Evolutionary conservation across 2,888 invertebrate genomes (phyloP).

Genomic region (Scaptomyza parva): DNA sequence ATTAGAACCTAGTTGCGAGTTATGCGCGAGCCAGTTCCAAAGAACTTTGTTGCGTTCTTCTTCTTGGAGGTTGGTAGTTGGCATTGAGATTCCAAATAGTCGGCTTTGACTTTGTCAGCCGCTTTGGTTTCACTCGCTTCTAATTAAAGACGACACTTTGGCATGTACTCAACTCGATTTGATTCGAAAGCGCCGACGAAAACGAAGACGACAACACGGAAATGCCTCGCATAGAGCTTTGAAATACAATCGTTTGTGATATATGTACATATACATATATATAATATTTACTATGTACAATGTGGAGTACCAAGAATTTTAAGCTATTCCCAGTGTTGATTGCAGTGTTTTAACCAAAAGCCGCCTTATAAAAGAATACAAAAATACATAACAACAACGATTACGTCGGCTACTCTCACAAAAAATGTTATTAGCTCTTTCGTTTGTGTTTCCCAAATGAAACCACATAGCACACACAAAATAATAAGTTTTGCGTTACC

Average conservation of each 20-base stretch:
- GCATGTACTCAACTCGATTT: conserved; percentile 57
- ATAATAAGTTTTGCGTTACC: conserved; percentile 8
- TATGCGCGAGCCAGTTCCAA: conserved; percentile 62
- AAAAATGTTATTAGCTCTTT: conserved; percentile 9
- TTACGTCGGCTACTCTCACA: conserved; percentile 2
- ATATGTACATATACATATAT: conserved; percentile 1
- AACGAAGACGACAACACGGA: conserved; percentile 58
- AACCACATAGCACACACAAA: conserved; percentile 24
- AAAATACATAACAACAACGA: not conserved
- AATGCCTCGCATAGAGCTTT: conserved; percentile 58
- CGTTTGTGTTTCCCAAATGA: not conserved
- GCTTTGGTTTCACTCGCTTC: conserved; percentile 66
- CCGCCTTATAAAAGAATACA: conserved; percentile 5
- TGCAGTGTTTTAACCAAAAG: conserved; percentile 16
- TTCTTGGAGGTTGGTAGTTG: conserved; percentile 16
- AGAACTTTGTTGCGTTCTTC: conserved; percentile 57
- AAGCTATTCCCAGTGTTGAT: conserved; percentile 24
- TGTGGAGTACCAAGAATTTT: conserved; percentile 58
- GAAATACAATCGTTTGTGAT: conserved; percentile 43
- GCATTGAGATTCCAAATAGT: conserved; percentile 44
- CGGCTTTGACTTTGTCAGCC: conserved; percentile 28
- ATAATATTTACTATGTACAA: not conserved
- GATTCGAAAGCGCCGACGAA: conserved; percentile 9
- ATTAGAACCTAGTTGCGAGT: conserved; percentile 64
- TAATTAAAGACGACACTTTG: conserved; percentile 81